Evolutionary conservation across 2,113 vertebrate species (phyloP), one percentile per base, ranked within the genome.

Genomic region (Cebus imitator): DNA sequence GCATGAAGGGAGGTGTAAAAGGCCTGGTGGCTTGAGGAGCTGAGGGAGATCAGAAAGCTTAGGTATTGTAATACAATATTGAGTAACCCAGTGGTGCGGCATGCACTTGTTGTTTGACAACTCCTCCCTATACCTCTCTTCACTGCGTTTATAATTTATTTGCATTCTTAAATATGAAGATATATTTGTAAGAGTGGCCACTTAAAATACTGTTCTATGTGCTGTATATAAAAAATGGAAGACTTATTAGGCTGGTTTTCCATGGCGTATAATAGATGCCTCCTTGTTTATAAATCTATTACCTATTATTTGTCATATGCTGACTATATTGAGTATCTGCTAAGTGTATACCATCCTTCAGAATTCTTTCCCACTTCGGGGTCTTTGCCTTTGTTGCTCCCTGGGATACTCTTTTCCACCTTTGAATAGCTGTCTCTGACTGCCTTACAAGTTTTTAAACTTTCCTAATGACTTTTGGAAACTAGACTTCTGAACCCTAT

Each of bases 11-110:
- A 64, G 55, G 9, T n/a, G 3, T 73, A 30, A 91, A 85, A 90
- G n/a, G 72, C 76, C 52, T 96, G 35, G 66, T 88, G 90, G n/a
- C 81, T 35, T 73, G 27, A 50, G 84, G 18, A 86, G 58, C 82
- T 10, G 58, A 96, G 92, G 93, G 95, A 52, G 30, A 20, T 87
- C 37, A 78, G 70, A 87, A 64, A 89, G 76, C 70, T 81, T 86
- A 88, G 58, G 55, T 92, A 92, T 12, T 78, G 30, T 32, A 80
- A n/a, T n/a, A 43, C 6, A 75, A 9, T 61, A 25, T 61, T 83
- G 50, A 75, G 32, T 95, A 84, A 57, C 20, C 40, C 23, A 9
- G 14, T 37, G 13, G 35, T 72, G 0, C 72, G 61, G 40, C 16
- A 64, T 8, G 85, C 23, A 43, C 32, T 76, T 48, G 16, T 17